Base-by-base conservation (phyloP, 2,113 vertebrate species). In the Entelurus aequoreus region DNA sequence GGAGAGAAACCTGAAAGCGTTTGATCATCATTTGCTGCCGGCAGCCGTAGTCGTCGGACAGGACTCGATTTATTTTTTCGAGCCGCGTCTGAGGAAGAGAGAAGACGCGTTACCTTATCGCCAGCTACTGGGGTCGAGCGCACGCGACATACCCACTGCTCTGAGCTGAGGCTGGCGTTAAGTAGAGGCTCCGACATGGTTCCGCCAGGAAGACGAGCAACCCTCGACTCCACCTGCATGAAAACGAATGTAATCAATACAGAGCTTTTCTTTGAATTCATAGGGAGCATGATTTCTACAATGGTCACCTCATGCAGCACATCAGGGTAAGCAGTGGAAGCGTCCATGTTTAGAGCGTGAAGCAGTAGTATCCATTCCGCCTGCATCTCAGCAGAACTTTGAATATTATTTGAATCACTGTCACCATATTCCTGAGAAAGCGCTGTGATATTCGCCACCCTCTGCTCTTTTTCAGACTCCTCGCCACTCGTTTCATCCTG, bases 1-100 rank as follows among this genome's bases (percentile, higher is more conserved):
- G 86, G 0, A 90, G 81, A 0, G 94, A 95, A 63, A 96, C 91
- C 46, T 92, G 86, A 16, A 94, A 91, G 36, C 94, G 91, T 42
- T 88, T 93, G 40, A 92, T 71, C 75, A 94, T 91, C 88, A 96
- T 93, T 60, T 86, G 83, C 10, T 76, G 85, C 21, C 94, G 90
- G 65, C 90, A 90, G 28, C 60, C 48, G 53, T 96, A 95, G 65
- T 96, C 92, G 6, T 74, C 52, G 13, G 62, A 49, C 40, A 95
- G 78, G 42, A 78, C 65, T 16, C 68, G 59, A 51, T 81, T 86
- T 37, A 95, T 75, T 53, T 80, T 71, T 63, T 85, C 66, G 68
- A 94, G 16, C 0, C 57, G 66, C 12, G 68, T 72, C 94, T 96
- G 51, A 59, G 58, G 54, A 46, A 66, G 47, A 62, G 42, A 71